Percentiles rank a stretch among this genome's conserved stretches.
Evolutionary conservation across 2,888 invertebrate genomes (phyloP).

Genomic region (Brassicogethes aeneus): DNA sequence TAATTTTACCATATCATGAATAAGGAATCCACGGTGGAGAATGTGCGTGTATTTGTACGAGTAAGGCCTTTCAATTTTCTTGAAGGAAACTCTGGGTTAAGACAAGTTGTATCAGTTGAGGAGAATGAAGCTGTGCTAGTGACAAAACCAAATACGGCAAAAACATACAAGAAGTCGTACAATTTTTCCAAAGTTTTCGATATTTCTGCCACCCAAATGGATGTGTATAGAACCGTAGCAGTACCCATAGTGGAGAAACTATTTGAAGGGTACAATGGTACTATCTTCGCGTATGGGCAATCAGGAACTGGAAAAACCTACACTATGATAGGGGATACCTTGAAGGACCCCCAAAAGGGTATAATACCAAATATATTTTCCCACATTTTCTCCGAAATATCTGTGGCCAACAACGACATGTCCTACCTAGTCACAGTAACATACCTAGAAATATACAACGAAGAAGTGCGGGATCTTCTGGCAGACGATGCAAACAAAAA

Average conservation of each 20-base stretch:
- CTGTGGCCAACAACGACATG: conserved; percentile 66
- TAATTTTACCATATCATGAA: no score
- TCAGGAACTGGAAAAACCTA: conserved; percentile 96
- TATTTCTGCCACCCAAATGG: conserved; percentile 70
- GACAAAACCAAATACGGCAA: conserved; percentile 59
- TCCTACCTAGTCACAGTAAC: conserved; percentile 92
- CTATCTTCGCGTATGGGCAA: conserved; percentile 77
- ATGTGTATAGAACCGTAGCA: conserved; percentile 89
- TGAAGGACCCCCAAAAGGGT: conserved; percentile 77
- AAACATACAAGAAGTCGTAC: conserved; percentile 79
- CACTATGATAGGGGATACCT: conserved; percentile 88
- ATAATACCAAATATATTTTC: conserved; percentile 97
- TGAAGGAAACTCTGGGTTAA: conserved; percentile 46
- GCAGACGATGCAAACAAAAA: conserved; percentile 53
- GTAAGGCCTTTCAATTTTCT: conserved; percentile 76
- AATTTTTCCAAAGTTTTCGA: conserved; percentile 90
- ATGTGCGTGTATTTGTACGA: conserved; percentile 91
- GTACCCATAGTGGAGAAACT: conserved; percentile 92
- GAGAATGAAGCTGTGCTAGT: conserved; percentile 63
- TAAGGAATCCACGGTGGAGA: conserved; percentile 48
- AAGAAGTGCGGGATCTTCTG: conserved; percentile 88
- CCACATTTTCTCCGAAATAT: conserved; percentile 93
- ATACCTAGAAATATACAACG: conserved; percentile 96
- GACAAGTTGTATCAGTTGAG: conserved; percentile 29
- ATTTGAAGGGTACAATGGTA: conserved; percentile 88